phyloP scores from a whole-genome alignment of 2,888 invertebrate genomes.

The Xylophagus ater region DNA sequence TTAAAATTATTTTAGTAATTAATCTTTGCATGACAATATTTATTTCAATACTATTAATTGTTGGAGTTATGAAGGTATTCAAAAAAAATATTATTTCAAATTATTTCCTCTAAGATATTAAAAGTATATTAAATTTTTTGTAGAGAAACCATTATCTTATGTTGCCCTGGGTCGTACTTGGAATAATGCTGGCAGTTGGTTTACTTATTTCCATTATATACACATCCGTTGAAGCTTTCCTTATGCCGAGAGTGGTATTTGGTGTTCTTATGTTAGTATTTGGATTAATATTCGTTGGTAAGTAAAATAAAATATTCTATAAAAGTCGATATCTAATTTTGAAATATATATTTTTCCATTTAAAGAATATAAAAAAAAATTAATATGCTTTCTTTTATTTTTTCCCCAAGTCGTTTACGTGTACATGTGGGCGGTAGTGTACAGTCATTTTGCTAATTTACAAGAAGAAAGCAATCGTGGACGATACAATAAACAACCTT shows the following conservation, averaged over 20 bases:
- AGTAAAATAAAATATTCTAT: constrained; percentile 27
- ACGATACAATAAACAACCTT: constrained; percentile 63
- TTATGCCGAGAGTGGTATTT: constrained; percentile 46
- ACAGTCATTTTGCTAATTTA: constrained; percentile 64
- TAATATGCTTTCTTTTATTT: constrained; percentile 14
- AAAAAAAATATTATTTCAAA: constrained; percentile 4
- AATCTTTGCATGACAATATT: constrained; percentile 74
- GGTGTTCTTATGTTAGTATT: constrained; percentile 51
- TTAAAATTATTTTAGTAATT: constrained; percentile 66
- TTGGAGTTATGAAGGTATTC: constrained; percentile 63
- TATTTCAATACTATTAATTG: constrained; percentile 62
- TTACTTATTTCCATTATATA: constrained; percentile 68
- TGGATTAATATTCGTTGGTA: constrained; percentile 51
- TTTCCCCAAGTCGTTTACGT: constrained; percentile 62
- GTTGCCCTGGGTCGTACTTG: constrained; percentile 75
- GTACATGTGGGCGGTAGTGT: constrained; percentile 75
- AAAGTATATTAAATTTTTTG: constrained; percentile 22
- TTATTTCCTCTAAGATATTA: not conserved
- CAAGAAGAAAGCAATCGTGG: constrained; percentile 60
- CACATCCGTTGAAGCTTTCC: constrained; percentile 62
- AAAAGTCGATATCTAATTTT: not conserved
- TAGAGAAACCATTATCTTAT: constrained; percentile 71
- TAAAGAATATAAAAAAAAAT: not conserved
- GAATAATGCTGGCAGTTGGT: constrained; percentile 67
- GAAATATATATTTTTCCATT: not conserved